phyloP scores from a whole-genome alignment of 2,113 vertebrate species.

The Pollachius pollachius region DNA sequence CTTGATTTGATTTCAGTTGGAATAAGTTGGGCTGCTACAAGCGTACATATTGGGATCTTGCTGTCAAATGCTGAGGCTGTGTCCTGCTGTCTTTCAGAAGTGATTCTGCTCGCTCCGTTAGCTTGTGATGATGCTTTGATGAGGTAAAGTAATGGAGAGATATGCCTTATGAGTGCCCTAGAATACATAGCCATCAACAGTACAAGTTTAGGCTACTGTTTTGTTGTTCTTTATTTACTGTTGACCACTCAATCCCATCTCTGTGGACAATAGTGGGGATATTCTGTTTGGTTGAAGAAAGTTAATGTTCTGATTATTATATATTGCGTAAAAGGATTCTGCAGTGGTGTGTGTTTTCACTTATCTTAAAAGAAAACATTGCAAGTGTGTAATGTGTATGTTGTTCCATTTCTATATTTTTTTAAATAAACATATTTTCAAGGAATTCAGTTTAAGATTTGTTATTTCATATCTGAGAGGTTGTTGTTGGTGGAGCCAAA shows the following conservation, averaged over 20 bases:
- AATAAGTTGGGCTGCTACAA: not conserved
- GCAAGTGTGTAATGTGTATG: constrained; percentile 17
- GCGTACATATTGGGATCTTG: not conserved
- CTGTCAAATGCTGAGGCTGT: not conserved
- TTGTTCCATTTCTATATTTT: constrained; percentile 55
- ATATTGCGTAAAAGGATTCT: constrained; percentile 25
- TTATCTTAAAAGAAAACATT: constrained; percentile 19
- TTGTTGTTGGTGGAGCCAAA: not conserved
- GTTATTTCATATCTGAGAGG: not conserved
- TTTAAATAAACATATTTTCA: constrained; percentile 57
- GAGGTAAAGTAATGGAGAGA: not conserved
- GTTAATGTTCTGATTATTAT: constrained; percentile 2
- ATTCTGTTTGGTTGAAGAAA: not conserved
- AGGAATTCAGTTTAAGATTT: not conserved
- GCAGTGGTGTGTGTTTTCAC: constrained; percentile 30
- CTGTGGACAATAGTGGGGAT: not conserved
- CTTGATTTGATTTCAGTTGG: not conserved
- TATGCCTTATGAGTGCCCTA: not conserved
- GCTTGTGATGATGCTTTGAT: not conserved
- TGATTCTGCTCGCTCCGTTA: not conserved
- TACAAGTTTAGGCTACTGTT: not conserved
- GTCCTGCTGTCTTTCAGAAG: not conserved
- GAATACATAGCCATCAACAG: not conserved
- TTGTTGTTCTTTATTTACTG: not conserved
- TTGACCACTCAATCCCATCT: not conserved